Base-by-base conservation (phyloP, 2,113 vertebrate genomes). In the Martes martes region DNA sequence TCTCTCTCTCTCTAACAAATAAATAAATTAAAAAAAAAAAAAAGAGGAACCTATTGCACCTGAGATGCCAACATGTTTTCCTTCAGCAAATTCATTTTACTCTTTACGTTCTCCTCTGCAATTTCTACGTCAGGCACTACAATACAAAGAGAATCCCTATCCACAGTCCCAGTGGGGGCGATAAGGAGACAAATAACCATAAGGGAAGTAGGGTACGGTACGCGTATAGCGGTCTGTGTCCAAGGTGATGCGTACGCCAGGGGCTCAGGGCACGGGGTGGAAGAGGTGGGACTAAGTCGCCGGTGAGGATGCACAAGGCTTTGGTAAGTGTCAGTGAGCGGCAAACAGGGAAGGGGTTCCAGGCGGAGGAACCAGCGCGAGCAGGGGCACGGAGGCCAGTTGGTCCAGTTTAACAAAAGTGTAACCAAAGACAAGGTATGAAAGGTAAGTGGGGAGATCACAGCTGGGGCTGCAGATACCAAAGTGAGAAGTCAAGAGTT, bases 141-240 rank as follows among this genome's bases (percentile, higher is more conserved):
- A 18, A 21, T 31, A n/a, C 36, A 19, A 50, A 94, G 39, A 67
- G 45, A 52, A 47, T 28, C 31, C 33, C 47, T 2, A 23, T 0
- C 28, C 50, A n/a, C 1, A 15, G 33, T n/a, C 55, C n/a, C 47
- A 31, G 28, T 0, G 26, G 67, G 83, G 26, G 2, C 0, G 2
- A 19, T 23, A 26, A 50, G 42, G 13, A 21, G 7, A 47, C n/a
- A 71, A 63, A 39, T 7, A 33, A 45, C 13, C 7, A 1, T 4
- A 74, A 47, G 14, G 39, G 15, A 89, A 89, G 33, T 1, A 0
- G 18, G 31, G 1, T 10, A 19, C 1, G 8, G 16, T 36, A 55
- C 47, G 55, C 67, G 19, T 10, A 13, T 7, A 42, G 65, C 33
- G 11, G 18, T 15, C 55, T 47, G 39, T 16, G 47, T 45, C 45